Percentiles rank a stretch among this genome's conserved stretches.
These are phyloP conservation scores for Ptilonorhynchus violaceus DNA, from an alignment of 2,113 vertebrate genomes.

Conservation along the genomic window DNA sequence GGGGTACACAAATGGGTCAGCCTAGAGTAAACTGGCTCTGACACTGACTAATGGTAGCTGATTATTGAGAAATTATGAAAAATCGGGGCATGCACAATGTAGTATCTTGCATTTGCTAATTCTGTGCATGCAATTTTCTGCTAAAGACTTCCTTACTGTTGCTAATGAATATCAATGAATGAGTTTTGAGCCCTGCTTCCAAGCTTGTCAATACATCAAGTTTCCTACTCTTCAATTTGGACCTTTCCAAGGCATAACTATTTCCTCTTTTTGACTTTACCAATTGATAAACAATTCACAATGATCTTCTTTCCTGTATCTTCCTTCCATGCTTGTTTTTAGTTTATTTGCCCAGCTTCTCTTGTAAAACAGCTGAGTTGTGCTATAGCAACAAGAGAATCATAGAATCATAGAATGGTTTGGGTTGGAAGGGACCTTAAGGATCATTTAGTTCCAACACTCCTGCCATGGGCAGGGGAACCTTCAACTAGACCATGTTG, in stretches of 20 bases:
- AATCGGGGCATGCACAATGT: not conserved
- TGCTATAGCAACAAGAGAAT: not conserved
- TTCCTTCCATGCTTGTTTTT: not conserved
- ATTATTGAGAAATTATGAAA: not conserved
- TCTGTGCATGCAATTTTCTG: not conserved
- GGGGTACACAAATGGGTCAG: not conserved
- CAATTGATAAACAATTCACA: not conserved
- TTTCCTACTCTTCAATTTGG: not conserved
- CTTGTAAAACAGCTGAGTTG: not conserved
- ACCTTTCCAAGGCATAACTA: not conserved
- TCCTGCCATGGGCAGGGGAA: not conserved
- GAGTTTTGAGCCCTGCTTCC: not conserved
- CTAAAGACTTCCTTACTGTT: not conserved
- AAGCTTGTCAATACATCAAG: not conserved
- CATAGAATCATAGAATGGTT: too few species aligned
- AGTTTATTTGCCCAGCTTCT: not conserved
- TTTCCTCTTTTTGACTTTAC: not conserved
- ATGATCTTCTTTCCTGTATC: not conserved
- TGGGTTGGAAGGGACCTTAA: not conserved
- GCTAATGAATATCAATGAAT: not conserved
- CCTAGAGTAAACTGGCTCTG: not conserved
- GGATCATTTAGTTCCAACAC: not conserved
- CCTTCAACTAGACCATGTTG: not conserved
- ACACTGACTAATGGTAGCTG: not conserved
- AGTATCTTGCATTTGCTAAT: not conserved